Evolutionary conservation across 2,797 vertebrate genomes (phyloP), one percentile per base, ranked within the genome.

Genomic region (Bradypus variegatus): DNA sequence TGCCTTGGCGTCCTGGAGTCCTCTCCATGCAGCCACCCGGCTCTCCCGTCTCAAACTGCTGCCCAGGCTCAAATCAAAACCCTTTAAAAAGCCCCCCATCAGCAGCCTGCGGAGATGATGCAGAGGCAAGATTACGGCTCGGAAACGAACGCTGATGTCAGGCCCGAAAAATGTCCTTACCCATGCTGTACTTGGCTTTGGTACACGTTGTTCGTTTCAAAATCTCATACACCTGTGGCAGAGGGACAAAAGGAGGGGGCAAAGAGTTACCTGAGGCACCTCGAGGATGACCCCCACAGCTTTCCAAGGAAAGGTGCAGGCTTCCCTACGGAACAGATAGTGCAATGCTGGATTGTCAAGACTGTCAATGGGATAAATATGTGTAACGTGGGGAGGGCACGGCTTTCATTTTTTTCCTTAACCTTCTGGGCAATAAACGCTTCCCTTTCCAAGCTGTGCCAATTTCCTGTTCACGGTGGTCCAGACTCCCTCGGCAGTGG

Each of bases 181-280:
- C 99, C 98, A 99, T 98, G 96, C 97, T 97, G 93, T 98, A 98
- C 95, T 98, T 98, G 91, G 98, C 98, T 91, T 97, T 98, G 36
- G 97, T 98, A 96, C 98, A 99, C 1, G 98, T 98, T 0, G 98
- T 98, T 95, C 99, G 98, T 95, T 99, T 99, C 96, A 99, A 88
- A 50, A 99, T 98, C 96, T 99, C 99, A 75, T 98, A 99, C 86
- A 99, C 99, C 99, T 99, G 91, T 33, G 29, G 88, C 19, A 76
- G 95, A 6, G 69, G 96, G 67, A 95, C 2, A 97, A 86, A 53
- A 38, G 93, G n/a, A 15, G 50, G 38, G 21, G 41, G 80, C 65
- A 70, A 92, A 53, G 69, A 2, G 79, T 96, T 55, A 94, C 76
- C 93, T 41, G 27, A 69, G 58, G 80, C n/a, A 45, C 58, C 0